A percentile compares a stretch with the other conserved stretches of the same genome.
Conservation (phyloP, 2,797 vertebrate species). For the Ficedula albicollis region DNA sequence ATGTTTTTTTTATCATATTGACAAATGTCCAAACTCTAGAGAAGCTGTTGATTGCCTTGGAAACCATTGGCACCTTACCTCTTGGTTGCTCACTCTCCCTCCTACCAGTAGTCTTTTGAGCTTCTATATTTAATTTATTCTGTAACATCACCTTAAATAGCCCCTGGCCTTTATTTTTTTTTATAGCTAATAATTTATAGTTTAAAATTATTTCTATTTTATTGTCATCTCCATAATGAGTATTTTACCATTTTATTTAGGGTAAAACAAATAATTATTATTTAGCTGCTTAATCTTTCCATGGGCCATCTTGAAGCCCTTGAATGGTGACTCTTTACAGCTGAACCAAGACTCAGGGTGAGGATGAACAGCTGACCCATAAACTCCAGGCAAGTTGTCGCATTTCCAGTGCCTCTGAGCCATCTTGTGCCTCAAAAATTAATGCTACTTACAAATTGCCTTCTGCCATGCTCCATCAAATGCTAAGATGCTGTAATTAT, state of each 20-base stretch:
- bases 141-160: not conserved
- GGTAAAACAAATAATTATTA: not conserved
- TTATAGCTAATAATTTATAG: not conserved
- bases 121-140: not conserved
- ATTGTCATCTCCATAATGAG: not conserved
- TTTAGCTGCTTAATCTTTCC: slow-evolving; percentile 3
- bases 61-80: not conserved
- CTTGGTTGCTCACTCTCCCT: not conserved
- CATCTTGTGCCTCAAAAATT: slow-evolving; percentile 38
- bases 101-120: not conserved
- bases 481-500: slow-evolving; percentile 21
- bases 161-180: not conserved
- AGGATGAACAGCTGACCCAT: slow-evolving; percentile 22
- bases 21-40: not conserved
- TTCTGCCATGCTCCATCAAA: slow-evolving; percentile 16
- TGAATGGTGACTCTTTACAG: not conserved
- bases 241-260: not conserved
- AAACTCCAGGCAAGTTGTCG: not conserved
- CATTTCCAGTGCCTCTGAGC: slow-evolving; percentile 39
- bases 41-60: not conserved
- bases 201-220: not conserved
- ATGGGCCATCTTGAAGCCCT: not conserved
- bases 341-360: not conserved
- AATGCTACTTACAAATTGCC: slow-evolving; percentile 31
- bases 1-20: not conserved